phyloP scores from a whole-genome alignment of 2,113 vertebrate species.

The Hippocampus zosterae region DNA sequence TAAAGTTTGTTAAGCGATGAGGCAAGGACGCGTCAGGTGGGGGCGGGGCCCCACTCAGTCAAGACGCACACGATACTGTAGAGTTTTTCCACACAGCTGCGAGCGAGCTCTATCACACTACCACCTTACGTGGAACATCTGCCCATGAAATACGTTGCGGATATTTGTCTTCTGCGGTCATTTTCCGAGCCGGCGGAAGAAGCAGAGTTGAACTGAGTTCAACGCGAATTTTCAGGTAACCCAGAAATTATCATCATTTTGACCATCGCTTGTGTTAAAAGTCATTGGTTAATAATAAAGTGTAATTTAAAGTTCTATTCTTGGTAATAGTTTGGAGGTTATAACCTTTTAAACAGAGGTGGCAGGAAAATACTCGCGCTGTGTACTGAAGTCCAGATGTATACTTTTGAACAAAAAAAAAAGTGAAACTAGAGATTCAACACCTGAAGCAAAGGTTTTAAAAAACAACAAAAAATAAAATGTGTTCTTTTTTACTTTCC shows the following conservation, averaged over 20 bases:
- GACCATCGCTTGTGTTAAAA: not conserved
- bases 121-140: slow-evolving; percentile 34
- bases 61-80: slow-evolving; percentile 40
- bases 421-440: not conserved
- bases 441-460: not conserved
- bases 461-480: too few relatives aligned
- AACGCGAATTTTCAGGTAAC: slow-evolving; percentile 44
- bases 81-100: slow-evolving; percentile 32
- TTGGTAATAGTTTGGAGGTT: not conserved
- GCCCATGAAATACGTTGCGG: slow-evolving; percentile 39
- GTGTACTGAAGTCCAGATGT: not conserved
- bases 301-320: not conserved
- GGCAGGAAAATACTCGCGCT: too few relatives aligned
- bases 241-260: not conserved
- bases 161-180: slow-evolving; percentile 37
- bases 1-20: slow-evolving; percentile 10
- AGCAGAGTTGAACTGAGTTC: slow-evolving; percentile 8
- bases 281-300: not conserved
- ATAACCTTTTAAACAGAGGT: too few relatives aligned
- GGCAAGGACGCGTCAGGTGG: not conserved
- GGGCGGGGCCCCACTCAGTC: slow-evolving; percentile 48
- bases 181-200: slow-evolving; percentile 17
- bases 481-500: too few relatives aligned
- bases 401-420: too few relatives aligned
- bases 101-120: too few relatives aligned